Conservation (phyloP, 2,797 vertebrate genomes). For the Meda fulgida region DNA sequence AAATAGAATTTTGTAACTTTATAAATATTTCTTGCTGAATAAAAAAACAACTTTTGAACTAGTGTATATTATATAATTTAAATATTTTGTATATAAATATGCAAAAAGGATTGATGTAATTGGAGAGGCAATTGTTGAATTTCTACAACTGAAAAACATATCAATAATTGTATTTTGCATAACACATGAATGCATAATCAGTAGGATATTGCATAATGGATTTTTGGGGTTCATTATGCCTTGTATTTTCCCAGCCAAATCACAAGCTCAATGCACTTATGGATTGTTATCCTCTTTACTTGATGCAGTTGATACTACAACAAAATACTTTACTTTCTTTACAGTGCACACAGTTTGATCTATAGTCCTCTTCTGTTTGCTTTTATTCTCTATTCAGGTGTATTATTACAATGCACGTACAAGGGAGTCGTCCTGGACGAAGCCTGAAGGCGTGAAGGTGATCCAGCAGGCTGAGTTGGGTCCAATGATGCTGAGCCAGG, state of each 20-base stretch:
- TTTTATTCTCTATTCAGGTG: conserved; percentile 74
- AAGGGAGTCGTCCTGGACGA: conserved; percentile 94
- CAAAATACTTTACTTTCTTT: neutral
- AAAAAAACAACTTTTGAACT: neutral
- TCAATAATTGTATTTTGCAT: neutral
- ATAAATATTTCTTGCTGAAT: neutral
- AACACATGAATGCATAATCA: neutral
- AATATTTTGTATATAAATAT: neutral
- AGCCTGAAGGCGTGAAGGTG: conserved; percentile 97
- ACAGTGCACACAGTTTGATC: neutral
- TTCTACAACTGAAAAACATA: too few relatives aligned
- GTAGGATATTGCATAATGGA: neutral
- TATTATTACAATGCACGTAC: conserved; percentile 98
- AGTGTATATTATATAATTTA: neutral
- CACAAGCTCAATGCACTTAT: neutral
- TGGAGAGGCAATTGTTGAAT: neutral
- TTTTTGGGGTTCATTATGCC: neutral
- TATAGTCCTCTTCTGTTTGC: neutral
- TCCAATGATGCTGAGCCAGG: conserved; percentile 85
- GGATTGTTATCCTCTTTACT: neutral
- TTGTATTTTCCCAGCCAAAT: neutral
- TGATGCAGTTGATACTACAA: neutral
- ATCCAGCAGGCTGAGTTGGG: conserved; percentile 97
- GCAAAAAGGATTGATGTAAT: neutral
- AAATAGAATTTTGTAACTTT: neutral